Conservation (phyloP, 2,888 invertebrate genomes). For the Camponotus fellah region DNA sequence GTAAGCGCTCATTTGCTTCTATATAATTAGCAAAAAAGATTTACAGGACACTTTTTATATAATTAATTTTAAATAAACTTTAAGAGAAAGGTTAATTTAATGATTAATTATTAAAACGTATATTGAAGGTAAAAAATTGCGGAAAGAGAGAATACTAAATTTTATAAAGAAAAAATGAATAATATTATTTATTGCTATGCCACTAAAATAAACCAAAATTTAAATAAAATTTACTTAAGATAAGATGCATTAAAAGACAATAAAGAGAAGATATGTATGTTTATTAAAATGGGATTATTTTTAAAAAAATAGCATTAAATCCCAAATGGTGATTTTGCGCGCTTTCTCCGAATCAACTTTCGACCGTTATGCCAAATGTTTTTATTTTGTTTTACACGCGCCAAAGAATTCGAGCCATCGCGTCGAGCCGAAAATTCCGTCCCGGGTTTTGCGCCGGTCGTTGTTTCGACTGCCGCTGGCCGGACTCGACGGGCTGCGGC, state of each 20-base stretch:
- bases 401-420: constrained; percentile 73
- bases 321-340: constrained; percentile 22
- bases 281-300: constrained; percentile 26
- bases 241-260: background rate
- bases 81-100: background rate
- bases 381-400: constrained; percentile 67
- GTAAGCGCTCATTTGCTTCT: background rate
- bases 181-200: background rate
- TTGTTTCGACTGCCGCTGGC: constrained; percentile 72
- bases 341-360: constrained; percentile 48
- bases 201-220: background rate
- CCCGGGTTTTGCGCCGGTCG: constrained; percentile 71
- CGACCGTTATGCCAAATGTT: constrained; percentile 38
- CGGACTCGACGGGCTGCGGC: constrained; percentile 74
- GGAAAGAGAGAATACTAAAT: background rate
- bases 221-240: constrained; percentile 1
- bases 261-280: background rate
- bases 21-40: constrained; percentile 4
- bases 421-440: constrained; percentile 74
- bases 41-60: background rate
- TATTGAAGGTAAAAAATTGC: background rate
- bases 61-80: background rate
- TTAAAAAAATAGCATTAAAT: constrained; percentile 4
- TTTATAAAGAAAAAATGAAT: background rate
- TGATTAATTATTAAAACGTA: background rate